Percentiles rank a stretch among this genome's conserved stretches.
phyloP scores from a whole-genome alignment of 1,140 invertebrate species.

The Heliconius nattereri region DNA sequence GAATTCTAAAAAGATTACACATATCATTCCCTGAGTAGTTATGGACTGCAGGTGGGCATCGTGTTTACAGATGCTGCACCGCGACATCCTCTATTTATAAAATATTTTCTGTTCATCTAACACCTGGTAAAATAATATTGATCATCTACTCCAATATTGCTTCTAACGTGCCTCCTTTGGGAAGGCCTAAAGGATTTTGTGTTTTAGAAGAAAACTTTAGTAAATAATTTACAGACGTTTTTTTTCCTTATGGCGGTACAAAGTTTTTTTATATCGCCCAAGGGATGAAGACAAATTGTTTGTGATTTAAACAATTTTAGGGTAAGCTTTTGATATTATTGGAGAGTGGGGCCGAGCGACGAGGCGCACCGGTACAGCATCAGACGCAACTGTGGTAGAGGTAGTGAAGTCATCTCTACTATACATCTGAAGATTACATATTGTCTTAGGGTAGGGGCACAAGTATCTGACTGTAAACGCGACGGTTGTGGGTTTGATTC shows the following conservation, averaged over 20 bases:
- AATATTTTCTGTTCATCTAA: background rate
- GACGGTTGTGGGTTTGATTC: too few relatives aligned
- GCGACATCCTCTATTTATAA: background rate
- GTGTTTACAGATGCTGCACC: too few relatives aligned
- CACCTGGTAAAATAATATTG: slow-evolving; percentile 13
- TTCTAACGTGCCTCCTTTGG: slow-evolving; percentile 9
- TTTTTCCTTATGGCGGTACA: slow-evolving; percentile 22
- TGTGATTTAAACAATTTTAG: slow-evolving; percentile 29
- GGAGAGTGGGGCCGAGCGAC: background rate
- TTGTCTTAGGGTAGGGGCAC: too few relatives aligned
- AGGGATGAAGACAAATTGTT: slow-evolving; percentile 28
- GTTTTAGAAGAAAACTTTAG: slow-evolving; percentile 22
- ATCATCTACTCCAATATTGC: background rate
- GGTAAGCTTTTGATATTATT: slow-evolving; percentile 17
- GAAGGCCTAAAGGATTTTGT: slow-evolving; percentile 29
- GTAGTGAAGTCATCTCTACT: too few relatives aligned
- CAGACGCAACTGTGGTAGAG: too few relatives aligned
- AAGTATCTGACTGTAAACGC: too few relatives aligned
- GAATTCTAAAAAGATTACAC: too few relatives aligned
- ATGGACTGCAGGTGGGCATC: background rate
- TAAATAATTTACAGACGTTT: slow-evolving; percentile 30
- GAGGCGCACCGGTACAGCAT: too few relatives aligned
- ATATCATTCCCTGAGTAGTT: background rate
- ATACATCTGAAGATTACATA: too few relatives aligned
- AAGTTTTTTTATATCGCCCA: slow-evolving; percentile 27